phyloP scores from a whole-genome alignment of 2,888 invertebrate species.

The Xestia c-nigrum region DNA sequence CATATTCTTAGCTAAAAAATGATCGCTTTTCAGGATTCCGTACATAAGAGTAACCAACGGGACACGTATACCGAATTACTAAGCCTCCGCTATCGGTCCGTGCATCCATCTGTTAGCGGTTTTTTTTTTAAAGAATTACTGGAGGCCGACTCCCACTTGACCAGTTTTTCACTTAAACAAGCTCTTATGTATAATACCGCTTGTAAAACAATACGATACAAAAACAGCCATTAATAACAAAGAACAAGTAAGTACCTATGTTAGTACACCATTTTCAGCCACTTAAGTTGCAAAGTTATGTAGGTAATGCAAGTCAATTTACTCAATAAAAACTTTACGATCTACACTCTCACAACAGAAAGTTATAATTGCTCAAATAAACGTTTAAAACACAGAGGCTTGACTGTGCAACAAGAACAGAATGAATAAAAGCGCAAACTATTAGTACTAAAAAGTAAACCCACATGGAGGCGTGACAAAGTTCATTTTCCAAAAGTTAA shows the following conservation, averaged over 20 bases:
- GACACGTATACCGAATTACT: no score
- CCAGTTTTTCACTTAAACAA: background rate
- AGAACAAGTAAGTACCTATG: conserved; percentile 44
- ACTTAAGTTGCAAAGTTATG: conserved; percentile 48
- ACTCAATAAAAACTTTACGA: conserved; percentile 51
- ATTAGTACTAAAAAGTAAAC: conserved; percentile 36
- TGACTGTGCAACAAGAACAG: conserved; percentile 21
- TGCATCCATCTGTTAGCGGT: no score
- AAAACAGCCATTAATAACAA: conserved; percentile 32
- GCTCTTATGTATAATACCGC: background rate
- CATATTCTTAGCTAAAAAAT: background rate
- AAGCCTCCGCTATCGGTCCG: no score
- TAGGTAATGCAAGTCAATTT: conserved; percentile 51
- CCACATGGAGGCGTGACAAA: conserved; percentile 32
- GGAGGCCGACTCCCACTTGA: no score
- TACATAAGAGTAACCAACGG: no score
- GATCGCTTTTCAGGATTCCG: background rate
- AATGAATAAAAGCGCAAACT: conserved; percentile 47
- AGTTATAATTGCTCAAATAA: conserved; percentile 46
- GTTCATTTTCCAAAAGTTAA: conserved; percentile 50
- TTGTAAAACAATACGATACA: background rate
- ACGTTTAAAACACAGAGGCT: conserved; percentile 24
- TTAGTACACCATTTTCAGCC: conserved; percentile 47
- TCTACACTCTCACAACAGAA: conserved; percentile 40
- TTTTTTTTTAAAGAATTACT: no score